Base-by-base conservation (phyloP, 2,797 vertebrate species). In the Enteromius treurensis region DNA sequence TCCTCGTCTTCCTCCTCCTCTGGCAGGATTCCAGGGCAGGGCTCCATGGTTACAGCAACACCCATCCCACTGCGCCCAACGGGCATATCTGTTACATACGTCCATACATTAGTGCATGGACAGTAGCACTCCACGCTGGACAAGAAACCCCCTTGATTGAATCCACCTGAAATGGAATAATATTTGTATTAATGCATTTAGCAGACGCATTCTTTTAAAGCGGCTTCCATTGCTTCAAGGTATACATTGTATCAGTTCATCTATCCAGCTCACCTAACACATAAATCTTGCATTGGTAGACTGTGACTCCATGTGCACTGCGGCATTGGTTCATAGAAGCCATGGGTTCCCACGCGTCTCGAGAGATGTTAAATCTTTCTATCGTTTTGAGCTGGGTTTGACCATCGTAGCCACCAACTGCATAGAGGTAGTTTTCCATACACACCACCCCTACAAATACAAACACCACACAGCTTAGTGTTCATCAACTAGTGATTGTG, bases 11-110 rank as follows among this genome's bases (percentile, higher is more conserved):
- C 88, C 6, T 94, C 93, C 3, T 87, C 85, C 19, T 93, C 91
- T 0, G 89, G 86, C 83, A 95, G 90, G 88, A 87, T 93, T 83
- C 94, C 93, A 0, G 95, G 95, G 83, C 96, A 96, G 7, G 95
- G 95, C 89, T 96, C 96, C 96, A 96, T 96, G 88, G 95, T 96
- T 17, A 96, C 95, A 1, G 95, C 93, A 13, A 96, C 89, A 68
- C 95, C 95, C 93, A 96, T 95, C 26, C 96, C 95, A 64, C 95
- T 96, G 82, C 95, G 93, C 15, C 92, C 94, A 0, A 89, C 17
- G 0, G 92, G 90, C 95, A 96, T 95, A 85, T 93, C 89, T 0
- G 91, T 91, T 84, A 95, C 62, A 14, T 86, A 80, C 0, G 82
- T 94, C 95, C 96, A 96, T 79, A 92, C 90, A n/a, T 96, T 93